phyloP scores from a whole-genome alignment of 2,797 vertebrate species.

The Adrianichthys oophorus region DNA sequence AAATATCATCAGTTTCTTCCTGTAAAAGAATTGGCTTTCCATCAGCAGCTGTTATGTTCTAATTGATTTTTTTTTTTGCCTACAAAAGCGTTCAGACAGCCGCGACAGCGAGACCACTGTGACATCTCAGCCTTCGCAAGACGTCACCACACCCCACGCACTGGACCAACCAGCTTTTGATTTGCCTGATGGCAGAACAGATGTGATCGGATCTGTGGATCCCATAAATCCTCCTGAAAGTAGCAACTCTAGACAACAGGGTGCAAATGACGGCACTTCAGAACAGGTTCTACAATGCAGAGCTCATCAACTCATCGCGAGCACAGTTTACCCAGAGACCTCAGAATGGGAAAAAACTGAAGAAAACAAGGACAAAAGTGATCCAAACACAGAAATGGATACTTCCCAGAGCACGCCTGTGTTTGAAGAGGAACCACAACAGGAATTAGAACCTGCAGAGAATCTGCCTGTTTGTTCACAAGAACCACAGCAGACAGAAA shows the following conservation, averaged over 20 bases:
- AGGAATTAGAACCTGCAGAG: conserved; percentile 6
- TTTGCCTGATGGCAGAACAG: conserved; percentile 36
- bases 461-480: conserved; percentile 37
- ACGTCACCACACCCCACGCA: conserved; percentile 75
- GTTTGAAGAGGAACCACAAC: conserved; percentile 14
- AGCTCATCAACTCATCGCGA: conserved; percentile 80
- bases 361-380: background rate
- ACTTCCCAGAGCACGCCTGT: conserved; percentile 15
- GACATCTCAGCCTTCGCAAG: conserved; percentile 81
- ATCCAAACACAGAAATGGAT: conserved; percentile 1
- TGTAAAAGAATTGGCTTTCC: background rate
- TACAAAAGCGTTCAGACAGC: conserved; percentile 93
- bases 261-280: conserved; percentile 39
- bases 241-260: conserved; percentile 28
- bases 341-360: background rate
- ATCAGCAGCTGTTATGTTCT: background rate
- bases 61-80: conserved; percentile 62
- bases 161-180: conserved; percentile 73
- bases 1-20: too few relatives aligned
- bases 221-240: conserved; percentile 24
- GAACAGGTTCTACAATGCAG: conserved; percentile 75
- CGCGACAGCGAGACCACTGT: conserved; percentile 97
- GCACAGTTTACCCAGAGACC: background rate
- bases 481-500: conserved; percentile 15
- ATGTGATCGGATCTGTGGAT: conserved; percentile 15